phyloP scores from a whole-genome alignment of 1,140 invertebrate species.

The Charaxes varanes region DNA sequence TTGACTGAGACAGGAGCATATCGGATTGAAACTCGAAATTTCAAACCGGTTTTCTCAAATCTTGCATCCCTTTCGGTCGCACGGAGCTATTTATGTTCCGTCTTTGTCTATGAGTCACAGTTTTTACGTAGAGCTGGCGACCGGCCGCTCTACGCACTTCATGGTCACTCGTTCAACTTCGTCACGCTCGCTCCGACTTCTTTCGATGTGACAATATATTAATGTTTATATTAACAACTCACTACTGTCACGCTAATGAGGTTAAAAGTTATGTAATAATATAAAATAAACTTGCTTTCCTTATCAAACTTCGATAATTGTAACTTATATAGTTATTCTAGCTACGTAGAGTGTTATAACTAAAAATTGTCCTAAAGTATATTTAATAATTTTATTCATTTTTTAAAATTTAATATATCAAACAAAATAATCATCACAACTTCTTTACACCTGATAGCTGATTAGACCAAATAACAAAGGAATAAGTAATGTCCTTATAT shows the following conservation, averaged over 20 bases:
- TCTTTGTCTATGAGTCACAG: constrained; percentile 62
- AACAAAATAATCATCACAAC: too few species aligned
- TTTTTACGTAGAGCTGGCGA: constrained; percentile 59
- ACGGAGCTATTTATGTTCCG: constrained; percentile 24
- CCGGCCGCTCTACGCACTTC: constrained; percentile 66
- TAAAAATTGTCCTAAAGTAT: too few species aligned
- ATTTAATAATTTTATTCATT: too few species aligned
- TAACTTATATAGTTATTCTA: too few species aligned
- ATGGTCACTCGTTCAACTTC: constrained; percentile 67
- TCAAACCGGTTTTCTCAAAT: constrained; percentile 61
- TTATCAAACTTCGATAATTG: too few species aligned
- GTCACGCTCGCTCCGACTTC: constrained; percentile 66
- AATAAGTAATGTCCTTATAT: too few species aligned
- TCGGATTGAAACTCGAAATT: constrained; percentile 72
- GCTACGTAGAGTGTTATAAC: too few species aligned
- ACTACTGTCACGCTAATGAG: constrained; percentile 30
- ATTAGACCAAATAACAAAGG: too few species aligned
- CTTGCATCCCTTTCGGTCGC: constrained; percentile 37
- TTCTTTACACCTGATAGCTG: too few species aligned
- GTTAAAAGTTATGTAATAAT: not conserved
- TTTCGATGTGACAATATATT: constrained; percentile 63
- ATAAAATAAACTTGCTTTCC: too few species aligned
- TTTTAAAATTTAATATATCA: too few species aligned
- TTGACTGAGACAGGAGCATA: constrained; percentile 67
- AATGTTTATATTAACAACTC: constrained; percentile 57